Evolutionary conservation across 2,113 vertebrate species (phyloP), one percentile per base, ranked within the genome.

Genomic region (Hypocryptadius cinnamomeus): DNA sequence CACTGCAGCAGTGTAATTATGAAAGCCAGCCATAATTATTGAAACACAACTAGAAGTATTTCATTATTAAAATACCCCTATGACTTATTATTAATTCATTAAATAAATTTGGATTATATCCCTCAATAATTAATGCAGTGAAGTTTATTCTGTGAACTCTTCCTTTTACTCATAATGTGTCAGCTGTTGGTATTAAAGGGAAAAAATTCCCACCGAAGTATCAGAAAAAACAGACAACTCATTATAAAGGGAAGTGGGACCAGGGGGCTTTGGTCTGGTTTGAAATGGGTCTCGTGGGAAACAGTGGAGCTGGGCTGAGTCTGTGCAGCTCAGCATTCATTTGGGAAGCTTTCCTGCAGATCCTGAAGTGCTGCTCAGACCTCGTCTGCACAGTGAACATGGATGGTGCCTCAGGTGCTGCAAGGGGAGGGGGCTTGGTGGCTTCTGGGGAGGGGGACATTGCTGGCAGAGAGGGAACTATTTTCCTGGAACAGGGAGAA

Each of bases 51-150:
- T 97, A 98, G 97, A 97, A 98, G 98, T 97, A 97, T 98, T 98
- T 98, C 97, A 98, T 98, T 98, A 98, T 98, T 98, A 98, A 98
- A 98, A 98, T 98, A 97, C 97, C 98, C 98, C 97, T 94, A 97
- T 81, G 97, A 97, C 97, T 97, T 98, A 97, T 98, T 98, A 98
- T 98, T 98, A 98, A 98, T 98, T 98, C 97, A 98, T 98, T 98
- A 98, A 98, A 97, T 98, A 98, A 98, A 98, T 98, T 98, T 98
- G 97, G 97, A 95, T 97, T 96, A 97, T 97, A 66, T 92, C 95
- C 89, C 97, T 98, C 98, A 98, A 98, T 98, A 98, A 98, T 98
- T 98, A 98, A 98, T 97, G 96, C 53, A 59, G 72, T 92, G 92
- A 94, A 92, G 71, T 96, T 96, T 96, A 94, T 88, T 94, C 73